Conservation (phyloP, 2,113 vertebrate species). For the Esox niger region DNA sequence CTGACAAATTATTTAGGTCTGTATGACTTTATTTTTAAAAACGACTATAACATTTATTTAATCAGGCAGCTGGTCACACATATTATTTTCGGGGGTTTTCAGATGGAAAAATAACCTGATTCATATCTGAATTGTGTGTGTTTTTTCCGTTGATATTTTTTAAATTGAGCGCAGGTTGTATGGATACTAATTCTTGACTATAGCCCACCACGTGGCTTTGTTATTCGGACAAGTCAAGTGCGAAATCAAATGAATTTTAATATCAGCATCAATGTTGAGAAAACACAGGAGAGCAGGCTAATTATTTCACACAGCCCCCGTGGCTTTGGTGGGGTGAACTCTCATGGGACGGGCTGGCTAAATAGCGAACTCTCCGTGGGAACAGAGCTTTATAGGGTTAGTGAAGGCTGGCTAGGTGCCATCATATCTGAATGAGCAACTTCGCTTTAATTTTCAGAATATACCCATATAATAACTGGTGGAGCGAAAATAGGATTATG, state of each 20-base stretch:
- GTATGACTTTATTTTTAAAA: too few relatives aligned
- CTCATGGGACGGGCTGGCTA: background rate
- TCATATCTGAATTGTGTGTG: too few relatives aligned
- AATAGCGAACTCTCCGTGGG: constrained; percentile 1
- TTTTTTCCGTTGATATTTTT: background rate
- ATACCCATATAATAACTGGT: background rate
- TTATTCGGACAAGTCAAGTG: background rate
- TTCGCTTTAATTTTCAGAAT: background rate
- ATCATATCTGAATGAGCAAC: background rate
- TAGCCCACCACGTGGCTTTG: background rate
- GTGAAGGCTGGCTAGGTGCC: background rate
- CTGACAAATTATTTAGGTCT: too few relatives aligned
- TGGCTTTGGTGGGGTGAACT: background rate
- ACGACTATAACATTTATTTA: too few relatives aligned
- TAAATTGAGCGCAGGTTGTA: background rate
- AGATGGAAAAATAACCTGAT: too few relatives aligned
- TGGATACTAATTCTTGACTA: too few relatives aligned
- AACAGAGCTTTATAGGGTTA: background rate
- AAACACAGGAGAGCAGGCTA: background rate
- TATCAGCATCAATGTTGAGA: background rate
- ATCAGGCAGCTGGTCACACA: too few relatives aligned
- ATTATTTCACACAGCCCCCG: background rate
- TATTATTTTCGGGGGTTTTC: too few relatives aligned
- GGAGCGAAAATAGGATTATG: background rate
- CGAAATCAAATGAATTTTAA: background rate